Evolutionary conservation across 2,888 invertebrate genomes (phyloP).

Genomic region (Athrips mouffetella): DNA sequence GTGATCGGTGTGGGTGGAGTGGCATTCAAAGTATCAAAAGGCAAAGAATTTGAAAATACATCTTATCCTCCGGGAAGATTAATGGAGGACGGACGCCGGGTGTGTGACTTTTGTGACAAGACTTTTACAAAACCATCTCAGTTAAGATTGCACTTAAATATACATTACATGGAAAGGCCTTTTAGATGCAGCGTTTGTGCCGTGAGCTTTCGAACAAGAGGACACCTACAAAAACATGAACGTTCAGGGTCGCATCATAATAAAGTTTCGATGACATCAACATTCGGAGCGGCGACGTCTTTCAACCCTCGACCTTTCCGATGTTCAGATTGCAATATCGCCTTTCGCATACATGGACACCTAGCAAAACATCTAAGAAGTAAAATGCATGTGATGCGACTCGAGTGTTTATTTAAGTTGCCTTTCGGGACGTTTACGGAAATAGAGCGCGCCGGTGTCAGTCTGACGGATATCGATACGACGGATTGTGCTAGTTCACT

Average conservation of each 20-base stretch:
- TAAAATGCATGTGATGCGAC: constrained; percentile 96
- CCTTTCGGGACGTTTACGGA: constrained; percentile 97
- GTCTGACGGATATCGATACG: constrained; percentile 96
- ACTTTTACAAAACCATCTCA: constrained; percentile 95
- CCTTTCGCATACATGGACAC: constrained; percentile 97
- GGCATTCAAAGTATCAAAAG: constrained; percentile 76
- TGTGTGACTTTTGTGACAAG: constrained; percentile 93
- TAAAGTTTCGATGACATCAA: constrained; percentile 93
- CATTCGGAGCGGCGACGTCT: constrained; percentile 90
- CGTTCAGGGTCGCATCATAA: constrained; percentile 94
- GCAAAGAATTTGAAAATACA: constrained; percentile 68
- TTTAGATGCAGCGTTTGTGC: constrained; percentile 95
- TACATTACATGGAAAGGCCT: constrained; percentile 95
- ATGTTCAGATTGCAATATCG: constrained; percentile 96
- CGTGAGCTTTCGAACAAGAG: constrained; percentile 92
- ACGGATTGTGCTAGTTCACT: constrained; percentile 97
- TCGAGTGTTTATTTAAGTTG: constrained; percentile 94
- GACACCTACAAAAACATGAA: constrained; percentile 95
- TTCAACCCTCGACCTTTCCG: constrained; percentile 97
- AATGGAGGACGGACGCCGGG: constrained; percentile 85
- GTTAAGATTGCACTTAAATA: constrained; percentile 93
- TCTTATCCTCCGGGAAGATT: constrained; percentile 75
- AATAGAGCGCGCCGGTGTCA: constrained; percentile 92
- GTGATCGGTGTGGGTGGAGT: constrained; percentile 82
- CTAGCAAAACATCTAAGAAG: constrained; percentile 97